Percentiles rank a stretch among this genome's conserved stretches.
phyloP scores from a whole-genome alignment of 2,797 vertebrate genomes.

The Brachymystax lenok region DNA sequence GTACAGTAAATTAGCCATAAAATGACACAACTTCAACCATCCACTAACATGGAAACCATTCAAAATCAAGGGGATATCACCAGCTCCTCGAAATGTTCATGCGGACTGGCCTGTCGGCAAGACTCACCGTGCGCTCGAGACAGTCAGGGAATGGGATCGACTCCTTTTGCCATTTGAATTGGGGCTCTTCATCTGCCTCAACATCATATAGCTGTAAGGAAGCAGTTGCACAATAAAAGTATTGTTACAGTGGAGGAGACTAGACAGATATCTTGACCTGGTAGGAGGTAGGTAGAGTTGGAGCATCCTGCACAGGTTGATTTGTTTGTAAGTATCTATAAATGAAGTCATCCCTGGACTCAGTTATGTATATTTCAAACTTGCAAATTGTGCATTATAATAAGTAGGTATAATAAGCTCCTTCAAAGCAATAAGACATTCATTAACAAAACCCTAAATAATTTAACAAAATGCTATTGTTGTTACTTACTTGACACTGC shows the following conservation, averaged over 20 bases:
- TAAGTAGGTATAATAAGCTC: not conserved
- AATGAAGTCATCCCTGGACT: not conserved
- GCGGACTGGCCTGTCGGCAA: not conserved
- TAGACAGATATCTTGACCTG: too few species aligned
- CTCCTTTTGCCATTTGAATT: not conserved
- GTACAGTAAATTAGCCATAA: not conserved
- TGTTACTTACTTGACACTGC: slow-evolving; percentile 48
- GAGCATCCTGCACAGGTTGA: too few species aligned
- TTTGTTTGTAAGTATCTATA: not conserved
- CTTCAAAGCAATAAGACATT: not conserved
- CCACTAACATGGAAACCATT: not conserved
- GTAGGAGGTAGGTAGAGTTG: too few species aligned
- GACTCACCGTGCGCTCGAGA: not conserved
- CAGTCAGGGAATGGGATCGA: not conserved
- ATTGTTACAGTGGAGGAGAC: too few species aligned
- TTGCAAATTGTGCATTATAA: not conserved
- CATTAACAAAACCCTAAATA: not conserved
- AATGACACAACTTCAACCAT: not conserved
- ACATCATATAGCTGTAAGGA: too few species aligned
- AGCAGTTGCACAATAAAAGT: too few species aligned
- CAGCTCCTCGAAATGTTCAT: too few species aligned
- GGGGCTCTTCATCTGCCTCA: too few species aligned
- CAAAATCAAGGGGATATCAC: not conserved
- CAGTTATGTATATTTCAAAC: too few species aligned
- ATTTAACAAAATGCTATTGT: not conserved